Base-by-base conservation (phyloP, 2,113 vertebrate genomes). In the Enhydra lutris region DNA sequence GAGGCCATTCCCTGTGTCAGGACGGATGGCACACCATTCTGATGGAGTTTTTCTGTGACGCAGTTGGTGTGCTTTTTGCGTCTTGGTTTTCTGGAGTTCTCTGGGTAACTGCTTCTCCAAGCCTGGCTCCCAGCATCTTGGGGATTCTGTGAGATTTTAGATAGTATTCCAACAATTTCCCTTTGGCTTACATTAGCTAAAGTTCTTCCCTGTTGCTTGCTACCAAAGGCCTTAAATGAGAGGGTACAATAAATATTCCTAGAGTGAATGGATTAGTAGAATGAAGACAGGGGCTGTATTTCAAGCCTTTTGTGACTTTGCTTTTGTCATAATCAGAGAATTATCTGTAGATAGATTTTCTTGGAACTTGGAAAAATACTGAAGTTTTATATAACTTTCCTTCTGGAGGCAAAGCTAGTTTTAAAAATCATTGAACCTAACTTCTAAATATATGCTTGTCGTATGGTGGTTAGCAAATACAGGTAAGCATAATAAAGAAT, bases 281-380 rank as follows among this genome's bases (percentile, higher is more conserved):
- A 88, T 47, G 14, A 80, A 94, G 55, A 79, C 14, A 86, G n/a
- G 21, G 39, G 6, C 61, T 71, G 39, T 52, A 21, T 42, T 85
- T 95, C 73, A 96, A 82, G 31, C 1, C 34, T 89, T 86, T 71
- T 82, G 21, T 92, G 84, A 86, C 55, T 83, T 96, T 94, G 95
- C 9, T 94, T 92, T 71, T 50, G 8, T 29, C 23, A 20, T 67
- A 57, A 73, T 74, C 71, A 65, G 65, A 92, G 31, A 94, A 89
- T 6, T 71, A 76, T 61, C 18, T 91, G 5, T 63, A 63, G 59
- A 65, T 80, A 63, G 34, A 10, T 96, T 80, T 94, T 86, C 83
- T 92, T 81, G 57, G 31, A 85, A 69, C 52, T 74, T 97, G 20
- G 24, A 61, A 89, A 96, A 85, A 73, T 67, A n/a, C 11, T 21